phyloP scores from a whole-genome alignment of 2,113 vertebrate genomes.

The Damaliscus lunatus region DNA sequence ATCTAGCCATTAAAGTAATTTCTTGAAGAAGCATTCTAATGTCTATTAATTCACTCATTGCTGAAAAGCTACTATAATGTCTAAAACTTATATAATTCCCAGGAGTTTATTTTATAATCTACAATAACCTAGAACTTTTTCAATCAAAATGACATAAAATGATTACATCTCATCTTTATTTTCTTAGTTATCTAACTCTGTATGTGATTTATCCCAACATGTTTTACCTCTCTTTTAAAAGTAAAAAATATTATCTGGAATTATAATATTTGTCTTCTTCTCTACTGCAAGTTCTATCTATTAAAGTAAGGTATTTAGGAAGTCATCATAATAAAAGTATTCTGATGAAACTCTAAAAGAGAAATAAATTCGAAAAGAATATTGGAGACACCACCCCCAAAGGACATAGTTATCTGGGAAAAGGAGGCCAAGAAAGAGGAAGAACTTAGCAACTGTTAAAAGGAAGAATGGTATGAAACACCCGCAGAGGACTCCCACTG shows the following conservation, averaged over 20 bases:
- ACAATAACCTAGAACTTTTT: background rate
- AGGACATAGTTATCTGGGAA: background rate
- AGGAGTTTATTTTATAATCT: background rate
- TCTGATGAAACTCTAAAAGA: background rate
- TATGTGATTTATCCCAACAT: background rate
- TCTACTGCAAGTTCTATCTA: background rate
- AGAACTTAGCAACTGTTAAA: background rate
- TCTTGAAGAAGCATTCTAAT: background rate
- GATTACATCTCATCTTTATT: background rate
- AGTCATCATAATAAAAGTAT: background rate
- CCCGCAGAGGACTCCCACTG: accelerated
- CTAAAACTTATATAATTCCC: background rate
- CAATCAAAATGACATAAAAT: background rate
- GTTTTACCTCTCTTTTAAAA: background rate
- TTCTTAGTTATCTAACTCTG: background rate
- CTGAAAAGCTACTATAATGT: background rate
- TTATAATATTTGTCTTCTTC: background rate
- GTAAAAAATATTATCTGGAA: background rate
- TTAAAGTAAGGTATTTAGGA: background rate
- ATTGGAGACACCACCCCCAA: background rate
- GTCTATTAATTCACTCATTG: background rate
- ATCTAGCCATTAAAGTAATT: background rate
- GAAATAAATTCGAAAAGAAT: background rate
- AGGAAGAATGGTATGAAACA: background rate
- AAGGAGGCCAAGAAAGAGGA: background rate